phyloP scores from a whole-genome alignment of 2,888 invertebrate genomes.

The Ecliptopera silaceata region DNA sequence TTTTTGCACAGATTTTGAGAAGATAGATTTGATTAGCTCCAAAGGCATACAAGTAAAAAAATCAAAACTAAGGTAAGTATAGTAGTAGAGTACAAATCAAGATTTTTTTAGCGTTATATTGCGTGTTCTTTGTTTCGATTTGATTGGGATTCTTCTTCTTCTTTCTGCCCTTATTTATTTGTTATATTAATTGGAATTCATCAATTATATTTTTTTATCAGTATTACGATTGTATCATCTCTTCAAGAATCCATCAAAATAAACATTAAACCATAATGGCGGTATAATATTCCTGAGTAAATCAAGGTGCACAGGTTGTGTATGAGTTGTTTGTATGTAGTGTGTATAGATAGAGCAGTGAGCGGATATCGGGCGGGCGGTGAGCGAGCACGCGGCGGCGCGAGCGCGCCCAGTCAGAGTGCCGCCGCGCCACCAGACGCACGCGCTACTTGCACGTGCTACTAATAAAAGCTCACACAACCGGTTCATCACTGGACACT shows the following conservation, averaged over 20 bases:
- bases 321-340: conserved; percentile 47
- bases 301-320: conserved; percentile 71
- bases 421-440: conserved; percentile 81
- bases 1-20: too few species aligned
- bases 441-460: conserved; percentile 74
- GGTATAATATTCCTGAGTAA: conserved; percentile 51
- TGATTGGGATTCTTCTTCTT: too few species aligned
- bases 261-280: background rate
- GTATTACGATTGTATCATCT: background rate
- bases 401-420: conserved; percentile 82
- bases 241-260: background rate
- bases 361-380: conserved; percentile 76
- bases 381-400: conserved; percentile 71
- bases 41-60: too few species aligned
- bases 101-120: too few species aligned
- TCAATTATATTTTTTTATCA: too few species aligned
- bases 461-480: conserved; percentile 47
- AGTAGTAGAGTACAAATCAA: too few species aligned
- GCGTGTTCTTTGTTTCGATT: too few species aligned
- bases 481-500: conserved; percentile 66
- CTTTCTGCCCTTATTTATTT: too few species aligned
- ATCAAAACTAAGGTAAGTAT: too few species aligned
- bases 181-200: too few species aligned
- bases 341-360: conserved; percentile 69
- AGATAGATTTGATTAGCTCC: too few species aligned